phyloP scores from a whole-genome alignment of 2,797 vertebrate genomes.

The Crocidura indochinensis region DNA sequence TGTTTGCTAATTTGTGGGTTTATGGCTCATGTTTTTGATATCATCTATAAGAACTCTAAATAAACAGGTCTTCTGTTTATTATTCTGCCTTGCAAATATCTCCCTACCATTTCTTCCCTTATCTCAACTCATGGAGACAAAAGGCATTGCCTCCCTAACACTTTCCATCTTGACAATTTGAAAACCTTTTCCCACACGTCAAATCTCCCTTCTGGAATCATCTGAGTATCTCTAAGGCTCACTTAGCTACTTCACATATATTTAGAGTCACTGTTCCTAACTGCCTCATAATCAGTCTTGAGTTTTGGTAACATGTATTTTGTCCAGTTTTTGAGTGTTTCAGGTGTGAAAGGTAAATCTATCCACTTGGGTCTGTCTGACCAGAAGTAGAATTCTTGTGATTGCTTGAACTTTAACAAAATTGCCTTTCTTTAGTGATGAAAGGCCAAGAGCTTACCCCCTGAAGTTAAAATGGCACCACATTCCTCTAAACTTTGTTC shows the following conservation, averaged over 20 bases:
- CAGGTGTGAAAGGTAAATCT: neutral
- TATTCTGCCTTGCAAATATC: neutral
- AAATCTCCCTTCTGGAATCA: neutral
- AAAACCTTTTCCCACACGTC: neutral
- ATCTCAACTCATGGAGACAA: neutral
- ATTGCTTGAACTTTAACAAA: slow-evolving; percentile 16
- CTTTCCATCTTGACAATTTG: neutral
- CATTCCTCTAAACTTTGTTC: slow-evolving; percentile 12
- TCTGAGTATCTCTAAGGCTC: neutral
- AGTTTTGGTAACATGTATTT: neutral
- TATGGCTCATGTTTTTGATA: neutral
- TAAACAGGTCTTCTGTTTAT: neutral
- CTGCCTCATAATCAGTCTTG: neutral
- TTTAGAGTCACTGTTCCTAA: neutral
- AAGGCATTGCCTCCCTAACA: neutral
- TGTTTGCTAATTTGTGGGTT: slow-evolving; percentile 3
- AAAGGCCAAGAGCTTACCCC: neutral
- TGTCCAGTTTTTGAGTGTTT: slow-evolving; percentile 13
- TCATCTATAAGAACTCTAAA: slow-evolving; percentile 4
- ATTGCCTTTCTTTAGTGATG: slow-evolving; percentile 16
- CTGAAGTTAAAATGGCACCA: slow-evolving; percentile 12
- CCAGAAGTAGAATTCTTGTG: neutral
- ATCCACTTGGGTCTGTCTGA: neutral
- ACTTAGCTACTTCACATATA: neutral
- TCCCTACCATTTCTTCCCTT: neutral